Evolutionary conservation across 2,797 vertebrate genomes (phyloP), one percentile per base, ranked within the genome.

Genomic region (Galaxias olidus): DNA sequence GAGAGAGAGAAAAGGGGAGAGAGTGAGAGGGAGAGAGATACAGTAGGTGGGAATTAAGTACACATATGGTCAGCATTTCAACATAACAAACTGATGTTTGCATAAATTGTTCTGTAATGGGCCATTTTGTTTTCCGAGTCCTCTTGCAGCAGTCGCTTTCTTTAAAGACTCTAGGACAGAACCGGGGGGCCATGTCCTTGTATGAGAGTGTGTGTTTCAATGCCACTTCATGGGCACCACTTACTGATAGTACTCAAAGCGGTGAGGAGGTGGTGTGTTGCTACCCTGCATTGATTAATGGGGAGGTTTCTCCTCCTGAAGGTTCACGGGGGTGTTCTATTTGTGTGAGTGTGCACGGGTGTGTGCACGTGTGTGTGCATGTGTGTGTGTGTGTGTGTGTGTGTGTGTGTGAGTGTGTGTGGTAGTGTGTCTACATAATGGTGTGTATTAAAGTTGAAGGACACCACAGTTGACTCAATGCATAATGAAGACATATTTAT

Each of bases 131-230:
- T 76, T n/a, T 74, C 73, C 71, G 60, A 72, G 71, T 66, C 72
- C 66, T 64, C 61, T 43, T 41, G 58, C 80, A 66, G 51, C 71
- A 54, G 53, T n/a, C 65, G 73, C 74, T 68, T 67, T 10, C 69
- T 72, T 73, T 62, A 62, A 42, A 60, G 65, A 69, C 47, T 47
- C 0, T 30, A 18, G 71, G 6, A 30, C 30, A 30, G 30, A 30
- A 30, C 30, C 2, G 30, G 30, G 55, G 63, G 45, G 58, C 14
- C n/a, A 8, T n/a, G 53, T 63, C 68, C 52, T 68, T 5, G n/a
- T 0, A 30, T 55, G 71, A 47, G 45, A 47, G 61, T 59, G 56
- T 2, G 30, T 30, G 14, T 66, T 73, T 84, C 80, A 82, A 81
- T 73, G 77, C 71, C 52, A 20, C 62, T 70, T 12, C 18, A 63